Conservation (phyloP, 2,797 vertebrate genomes). For the Sciurus carolinensis region DNA sequence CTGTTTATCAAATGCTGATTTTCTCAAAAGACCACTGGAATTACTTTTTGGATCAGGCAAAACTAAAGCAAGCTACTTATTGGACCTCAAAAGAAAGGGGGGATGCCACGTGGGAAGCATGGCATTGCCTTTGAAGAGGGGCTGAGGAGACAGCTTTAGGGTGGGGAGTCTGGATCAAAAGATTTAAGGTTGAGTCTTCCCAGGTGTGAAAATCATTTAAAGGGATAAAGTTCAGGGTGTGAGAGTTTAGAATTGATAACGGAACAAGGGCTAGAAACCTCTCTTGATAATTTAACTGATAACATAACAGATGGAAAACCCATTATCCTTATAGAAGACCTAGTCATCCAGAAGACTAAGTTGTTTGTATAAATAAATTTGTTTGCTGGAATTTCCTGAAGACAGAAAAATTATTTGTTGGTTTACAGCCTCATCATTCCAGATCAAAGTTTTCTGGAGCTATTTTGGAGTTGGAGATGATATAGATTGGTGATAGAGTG, state of each 20-base stretch:
- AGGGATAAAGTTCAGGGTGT: neutral
- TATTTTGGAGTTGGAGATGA: neutral
- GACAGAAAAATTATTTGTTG: neutral
- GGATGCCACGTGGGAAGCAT: neutral
- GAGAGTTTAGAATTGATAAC: neutral
- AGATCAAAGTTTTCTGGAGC: neutral
- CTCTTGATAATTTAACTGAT: neutral
- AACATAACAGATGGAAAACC: neutral
- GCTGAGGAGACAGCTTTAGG: neutral
- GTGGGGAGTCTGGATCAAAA: neutral
- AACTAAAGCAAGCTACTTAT: neutral
- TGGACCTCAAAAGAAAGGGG: no score
- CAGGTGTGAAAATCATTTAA: neutral
- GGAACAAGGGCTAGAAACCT: neutral
- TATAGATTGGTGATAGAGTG: neutral
- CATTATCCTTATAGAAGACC: neutral
- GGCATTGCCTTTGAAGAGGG: neutral
- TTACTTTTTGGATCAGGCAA: neutral
- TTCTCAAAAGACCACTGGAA: neutral
- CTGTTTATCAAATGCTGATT: neutral
- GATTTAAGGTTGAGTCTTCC: neutral
- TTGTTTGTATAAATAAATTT: neutral
- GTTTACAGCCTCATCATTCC: neutral
- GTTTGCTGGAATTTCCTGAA: neutral
- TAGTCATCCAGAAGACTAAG: neutral